A percentile compares a stretch with the other conserved stretches of the same genome.
Conservation (phyloP, 2,888 invertebrate species). For the Luffia ferchaultella region DNA sequence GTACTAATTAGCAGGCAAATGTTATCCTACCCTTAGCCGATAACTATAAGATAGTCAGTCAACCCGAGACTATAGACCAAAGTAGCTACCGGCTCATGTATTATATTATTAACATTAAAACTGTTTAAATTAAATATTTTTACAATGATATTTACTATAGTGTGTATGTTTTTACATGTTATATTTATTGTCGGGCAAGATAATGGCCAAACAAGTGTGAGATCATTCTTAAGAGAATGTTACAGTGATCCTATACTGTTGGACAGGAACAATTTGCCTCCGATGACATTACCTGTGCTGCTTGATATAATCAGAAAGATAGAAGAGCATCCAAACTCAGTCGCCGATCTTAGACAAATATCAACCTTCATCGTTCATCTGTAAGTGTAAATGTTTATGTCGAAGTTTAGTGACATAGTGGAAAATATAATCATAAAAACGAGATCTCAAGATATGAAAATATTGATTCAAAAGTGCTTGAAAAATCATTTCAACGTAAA, state of each 20-base stretch:
- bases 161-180: neutral
- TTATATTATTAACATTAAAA: too few relatives aligned
- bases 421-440: too few relatives aligned
- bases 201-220: constrained; percentile 11
- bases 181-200: constrained; percentile 5
- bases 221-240: constrained; percentile 48
- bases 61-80: too few relatives aligned
- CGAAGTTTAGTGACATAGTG: too few relatives aligned
- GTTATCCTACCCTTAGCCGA: constrained; percentile 1
- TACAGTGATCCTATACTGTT: constrained; percentile 65
- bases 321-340: constrained; percentile 54
- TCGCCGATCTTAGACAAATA: constrained; percentile 59
- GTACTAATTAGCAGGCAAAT: constrained; percentile 7
- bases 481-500: too few relatives aligned
- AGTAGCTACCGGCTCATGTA: neutral
- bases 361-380: constrained; percentile 62
- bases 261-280: constrained; percentile 65
- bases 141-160: neutral
- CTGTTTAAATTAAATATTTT: too few relatives aligned
- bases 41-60: neutral
- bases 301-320: constrained; percentile 71
- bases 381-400: constrained; percentile 35
- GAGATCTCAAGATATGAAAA: too few relatives aligned
- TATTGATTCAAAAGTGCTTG: too few relatives aligned
- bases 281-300: constrained; percentile 67